Percentiles rank a stretch among this genome's conserved stretches.
These are phyloP conservation scores for Chrysaora quinquecirrha DNA, from an alignment of 30 jellyfish, hydroid and myxozoan genomes.

Conservation along the genomic window DNA sequence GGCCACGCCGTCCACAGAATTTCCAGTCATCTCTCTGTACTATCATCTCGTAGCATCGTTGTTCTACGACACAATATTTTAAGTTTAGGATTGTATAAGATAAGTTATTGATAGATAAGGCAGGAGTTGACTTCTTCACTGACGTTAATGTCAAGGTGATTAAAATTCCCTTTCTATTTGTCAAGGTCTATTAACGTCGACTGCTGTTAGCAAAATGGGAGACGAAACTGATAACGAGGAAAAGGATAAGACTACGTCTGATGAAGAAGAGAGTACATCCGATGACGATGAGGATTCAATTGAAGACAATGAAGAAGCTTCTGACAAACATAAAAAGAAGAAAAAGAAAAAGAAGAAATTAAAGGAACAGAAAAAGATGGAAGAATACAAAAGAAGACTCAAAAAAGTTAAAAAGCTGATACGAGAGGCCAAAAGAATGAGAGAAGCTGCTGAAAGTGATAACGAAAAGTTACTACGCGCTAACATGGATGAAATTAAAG, in stretches of 20 bases:
- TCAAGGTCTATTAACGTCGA: not conserved
- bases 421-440: not conserved
- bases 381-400: too few relatives aligned
- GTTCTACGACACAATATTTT: too few relatives aligned
- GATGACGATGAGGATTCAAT: not conserved
- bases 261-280: not conserved
- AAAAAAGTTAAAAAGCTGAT: too few relatives aligned
- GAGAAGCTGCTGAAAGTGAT: not conserved
- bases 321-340: not conserved
- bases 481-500: not conserved
- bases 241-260: not conserved
- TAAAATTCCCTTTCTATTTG: not conserved
- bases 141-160: too few relatives aligned
- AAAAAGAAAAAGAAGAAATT: not conserved
- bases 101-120: too few relatives aligned
- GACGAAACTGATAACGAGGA: not conserved
- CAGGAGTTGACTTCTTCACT: too few relatives aligned
- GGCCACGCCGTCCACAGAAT: too few relatives aligned
- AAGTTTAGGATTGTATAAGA: too few relatives aligned
- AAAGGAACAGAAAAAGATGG: too few relatives aligned
- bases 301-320: not conserved
- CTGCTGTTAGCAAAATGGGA: not conserved
- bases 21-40: too few relatives aligned
- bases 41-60: too few relatives aligned
- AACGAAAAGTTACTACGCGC: not conserved